Percentiles rank a stretch among this genome's conserved stretches.
These are phyloP conservation scores for Chlorocebus sabaeus DNA, from an alignment of 2,113 vertebrate species.

Conservation along the genomic window DNA sequence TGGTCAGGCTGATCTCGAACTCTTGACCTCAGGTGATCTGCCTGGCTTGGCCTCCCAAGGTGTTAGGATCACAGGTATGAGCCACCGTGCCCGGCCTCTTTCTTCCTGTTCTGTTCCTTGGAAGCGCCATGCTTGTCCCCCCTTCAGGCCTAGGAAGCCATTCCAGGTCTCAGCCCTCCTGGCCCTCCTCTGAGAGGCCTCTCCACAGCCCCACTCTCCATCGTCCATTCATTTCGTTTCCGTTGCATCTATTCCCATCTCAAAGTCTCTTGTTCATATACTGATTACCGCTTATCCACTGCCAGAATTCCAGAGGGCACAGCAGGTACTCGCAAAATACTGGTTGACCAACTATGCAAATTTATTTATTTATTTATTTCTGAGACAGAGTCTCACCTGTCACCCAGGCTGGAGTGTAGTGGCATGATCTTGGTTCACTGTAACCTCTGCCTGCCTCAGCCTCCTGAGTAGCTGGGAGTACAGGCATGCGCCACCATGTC, in stretches of 20 bases:
- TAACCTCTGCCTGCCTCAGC: too few relatives aligned
- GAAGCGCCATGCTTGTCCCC: not conserved
- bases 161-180: not conserved
- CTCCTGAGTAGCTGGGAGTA: too few relatives aligned
- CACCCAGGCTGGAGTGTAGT: too few relatives aligned
- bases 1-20: too few relatives aligned
- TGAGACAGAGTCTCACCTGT: too few relatives aligned
- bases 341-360: not conserved
- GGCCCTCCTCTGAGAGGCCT: not conserved
- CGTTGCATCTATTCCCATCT: not conserved
- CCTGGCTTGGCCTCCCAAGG: too few relatives aligned
- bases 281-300: not conserved
- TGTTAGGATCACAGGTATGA: too few relatives aligned
- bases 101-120: not conserved
- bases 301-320: not conserved
- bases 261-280: not conserved
- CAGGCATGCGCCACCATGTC: too few relatives aligned
- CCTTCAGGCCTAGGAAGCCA: not conserved
- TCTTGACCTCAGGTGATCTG: too few relatives aligned
- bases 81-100: not conserved
- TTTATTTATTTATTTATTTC: too few relatives aligned
- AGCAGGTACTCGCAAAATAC: not conserved
- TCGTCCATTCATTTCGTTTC: not conserved
- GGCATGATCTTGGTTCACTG: too few relatives aligned
- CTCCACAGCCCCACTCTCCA: not conserved